A percentile compares a stretch with the other conserved stretches of the same genome.
Conservation (phyloP, 64 coral and sea anemone species). For the Montipora capricornis region DNA sequence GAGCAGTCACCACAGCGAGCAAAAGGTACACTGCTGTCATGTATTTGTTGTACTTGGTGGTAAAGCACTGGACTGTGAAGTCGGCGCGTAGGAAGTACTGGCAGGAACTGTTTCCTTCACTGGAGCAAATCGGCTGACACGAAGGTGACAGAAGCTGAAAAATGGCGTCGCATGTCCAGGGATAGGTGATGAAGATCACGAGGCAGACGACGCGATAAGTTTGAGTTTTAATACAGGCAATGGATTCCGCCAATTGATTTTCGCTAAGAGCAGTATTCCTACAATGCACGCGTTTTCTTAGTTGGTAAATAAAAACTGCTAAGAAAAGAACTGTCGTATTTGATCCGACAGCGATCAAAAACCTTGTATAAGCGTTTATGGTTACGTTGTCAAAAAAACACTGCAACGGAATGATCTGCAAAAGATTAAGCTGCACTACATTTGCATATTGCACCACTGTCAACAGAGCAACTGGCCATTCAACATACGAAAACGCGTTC, state of each 20-base stretch:
- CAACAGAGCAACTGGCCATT: conserved; percentile 23
- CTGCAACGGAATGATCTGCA: conserved; percentile 38
- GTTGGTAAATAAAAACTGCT: neutral
- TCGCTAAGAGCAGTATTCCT: neutral
- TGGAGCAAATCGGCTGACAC: conserved; percentile 57
- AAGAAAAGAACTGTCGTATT: neutral
- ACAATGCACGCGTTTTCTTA: neutral
- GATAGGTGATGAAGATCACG: conserved; percentile 20
- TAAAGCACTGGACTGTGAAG: conserved; percentile 42
- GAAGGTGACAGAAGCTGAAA: conserved; percentile 28
- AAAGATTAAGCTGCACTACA: conserved; percentile 31
- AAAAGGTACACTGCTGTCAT: neutral
- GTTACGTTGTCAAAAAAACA: conserved; percentile 16
- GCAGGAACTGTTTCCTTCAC: neutral
- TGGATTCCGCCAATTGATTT: conserved; percentile 1
- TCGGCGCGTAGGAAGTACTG: conserved; percentile 42
- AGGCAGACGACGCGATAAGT: conserved; percentile 25
- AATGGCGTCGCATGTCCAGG: conserved; percentile 41
- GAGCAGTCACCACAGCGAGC: neutral
- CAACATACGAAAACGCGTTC: conserved; percentile 47
- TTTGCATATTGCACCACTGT: conserved; percentile 39
- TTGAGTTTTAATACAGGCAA: conserved; percentile 17
- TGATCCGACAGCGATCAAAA: neutral
- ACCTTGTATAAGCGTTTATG: conserved; percentile 24
- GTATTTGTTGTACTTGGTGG: conserved; percentile 38